phyloP scores from a whole-genome alignment of 2,888 invertebrate species.

The Hydroisotoma schaefferi region DNA sequence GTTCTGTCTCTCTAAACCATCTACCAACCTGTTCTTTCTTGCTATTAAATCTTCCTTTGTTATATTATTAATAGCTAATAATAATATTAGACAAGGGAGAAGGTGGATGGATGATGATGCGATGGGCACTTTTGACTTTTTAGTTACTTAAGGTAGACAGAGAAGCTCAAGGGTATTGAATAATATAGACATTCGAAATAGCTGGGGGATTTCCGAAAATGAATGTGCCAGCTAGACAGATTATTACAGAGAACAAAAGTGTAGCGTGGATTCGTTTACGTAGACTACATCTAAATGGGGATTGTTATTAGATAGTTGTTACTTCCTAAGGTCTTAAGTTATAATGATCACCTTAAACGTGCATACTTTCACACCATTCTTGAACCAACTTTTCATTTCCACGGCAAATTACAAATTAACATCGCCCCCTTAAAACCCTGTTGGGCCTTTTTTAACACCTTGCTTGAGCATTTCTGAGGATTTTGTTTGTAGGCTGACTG shows the following conservation, averaged over 20 bases:
- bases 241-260: too few relatives aligned
- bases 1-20: background rate
- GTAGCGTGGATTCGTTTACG: too few relatives aligned
- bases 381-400: slow-evolving; percentile 45
- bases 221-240: too few relatives aligned
- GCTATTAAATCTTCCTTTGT: background rate
- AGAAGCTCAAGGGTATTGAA: too few relatives aligned
- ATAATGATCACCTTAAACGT: slow-evolving; percentile 19
- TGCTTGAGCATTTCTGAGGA: slow-evolving; percentile 5
- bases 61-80: slow-evolving; percentile 8
- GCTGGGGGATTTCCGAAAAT: too few relatives aligned
- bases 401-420: slow-evolving; percentile 30
- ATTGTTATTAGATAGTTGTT: too few relatives aligned
- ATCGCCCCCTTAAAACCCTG: slow-evolving; percentile 31
- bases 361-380: slow-evolving; percentile 46
- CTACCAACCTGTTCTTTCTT: background rate
- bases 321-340: too few relatives aligned
- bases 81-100: background rate
- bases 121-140: background rate
- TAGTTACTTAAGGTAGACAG: too few relatives aligned
- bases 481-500: too few relatives aligned
- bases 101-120: background rate
- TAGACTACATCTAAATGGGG: too few relatives aligned
- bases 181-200: too few relatives aligned
- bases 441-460: background rate